Conservation (phyloP, 2,797 vertebrate genomes). For the Calcarius lapponicus region DNA sequence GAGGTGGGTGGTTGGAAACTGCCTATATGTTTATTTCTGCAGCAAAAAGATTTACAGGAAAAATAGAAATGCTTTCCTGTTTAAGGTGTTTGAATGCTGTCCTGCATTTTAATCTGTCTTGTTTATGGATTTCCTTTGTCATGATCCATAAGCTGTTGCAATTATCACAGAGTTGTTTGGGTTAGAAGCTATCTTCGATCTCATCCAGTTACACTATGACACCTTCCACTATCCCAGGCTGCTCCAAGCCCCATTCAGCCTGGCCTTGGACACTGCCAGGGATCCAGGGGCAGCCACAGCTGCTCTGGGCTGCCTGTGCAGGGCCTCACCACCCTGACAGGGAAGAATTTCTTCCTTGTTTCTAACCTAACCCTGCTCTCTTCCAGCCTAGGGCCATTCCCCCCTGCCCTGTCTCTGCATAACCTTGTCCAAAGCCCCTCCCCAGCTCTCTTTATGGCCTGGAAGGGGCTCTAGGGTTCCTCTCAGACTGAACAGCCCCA, state of each 20-base stretch:
- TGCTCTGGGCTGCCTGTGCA: background rate
- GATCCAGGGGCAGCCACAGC: background rate
- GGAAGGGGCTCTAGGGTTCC: background rate
- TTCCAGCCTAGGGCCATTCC: background rate
- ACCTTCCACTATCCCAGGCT: background rate
- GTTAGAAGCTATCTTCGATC: no score
- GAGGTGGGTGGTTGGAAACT: background rate
- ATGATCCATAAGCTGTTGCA: background rate
- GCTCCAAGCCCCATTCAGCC: rapidly evolving
- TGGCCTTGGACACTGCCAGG: background rate
- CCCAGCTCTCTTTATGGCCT: background rate
- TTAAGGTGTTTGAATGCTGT: background rate
- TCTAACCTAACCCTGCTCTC: background rate
- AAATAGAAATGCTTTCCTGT: background rate
- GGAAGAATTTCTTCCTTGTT: background rate
- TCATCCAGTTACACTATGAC: no score
- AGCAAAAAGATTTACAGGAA: background rate
- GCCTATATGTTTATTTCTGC: background rate
- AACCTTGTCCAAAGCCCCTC: background rate
- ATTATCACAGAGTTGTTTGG: background rate
- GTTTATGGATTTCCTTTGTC: background rate
- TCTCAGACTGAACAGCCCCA: background rate
- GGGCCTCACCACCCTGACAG: background rate
- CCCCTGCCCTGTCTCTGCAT: background rate
- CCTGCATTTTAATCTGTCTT: background rate